Evolutionary conservation across 2,797 vertebrate genomes (phyloP), one percentile per base, ranked within the genome.

Genomic region (Periophthalmus magnuspinnatus): DNA sequence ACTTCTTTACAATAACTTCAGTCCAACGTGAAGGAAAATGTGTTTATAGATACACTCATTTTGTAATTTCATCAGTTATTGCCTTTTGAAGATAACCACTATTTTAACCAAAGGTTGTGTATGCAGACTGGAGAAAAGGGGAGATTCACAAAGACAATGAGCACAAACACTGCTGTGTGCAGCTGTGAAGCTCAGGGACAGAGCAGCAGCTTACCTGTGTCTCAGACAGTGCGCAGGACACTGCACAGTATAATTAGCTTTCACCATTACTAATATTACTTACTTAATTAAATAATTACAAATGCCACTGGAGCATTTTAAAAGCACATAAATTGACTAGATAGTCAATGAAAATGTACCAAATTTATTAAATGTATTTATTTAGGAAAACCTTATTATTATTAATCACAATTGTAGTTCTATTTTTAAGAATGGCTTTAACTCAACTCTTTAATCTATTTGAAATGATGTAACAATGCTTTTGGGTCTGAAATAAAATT

Each of bases 401-500:
- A 45, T 14, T 14, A 45, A 45, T 45, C 2, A 45, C 41, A 45
- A 14, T 55, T 55, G 47, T 48, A 48, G 17, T 17, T 17, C 14
- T 55, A 24, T 47, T 48, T 57, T 71, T 70, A 52, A n/a, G 76
- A 66, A 81, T 65, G 89, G 84, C 86, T 71, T 81, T 16, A 71
- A 84, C 89, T 68, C 79, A 57, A 3, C 6, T 56, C 78, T 80
- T 73, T 85, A 84, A 77, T 70, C 84, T 84, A 74, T 85, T 84
- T 69, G 62, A 62, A 17, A 83, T 91, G 88, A 89, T 88, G 89
- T 86, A 92, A 92, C 71, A 91, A 70, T 0, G 81, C 87, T 88
- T 84, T 83, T 69, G 84, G 88, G 68, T 78, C 78, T 91, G 91
- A 89, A 90, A 91, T 90, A 72, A 89, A 86, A 85, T 75, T 72